These are phyloP conservation scores for Mus minutoides DNA, from an alignment of 2,797 vertebrate genomes.

Conservation along the genomic window DNA sequence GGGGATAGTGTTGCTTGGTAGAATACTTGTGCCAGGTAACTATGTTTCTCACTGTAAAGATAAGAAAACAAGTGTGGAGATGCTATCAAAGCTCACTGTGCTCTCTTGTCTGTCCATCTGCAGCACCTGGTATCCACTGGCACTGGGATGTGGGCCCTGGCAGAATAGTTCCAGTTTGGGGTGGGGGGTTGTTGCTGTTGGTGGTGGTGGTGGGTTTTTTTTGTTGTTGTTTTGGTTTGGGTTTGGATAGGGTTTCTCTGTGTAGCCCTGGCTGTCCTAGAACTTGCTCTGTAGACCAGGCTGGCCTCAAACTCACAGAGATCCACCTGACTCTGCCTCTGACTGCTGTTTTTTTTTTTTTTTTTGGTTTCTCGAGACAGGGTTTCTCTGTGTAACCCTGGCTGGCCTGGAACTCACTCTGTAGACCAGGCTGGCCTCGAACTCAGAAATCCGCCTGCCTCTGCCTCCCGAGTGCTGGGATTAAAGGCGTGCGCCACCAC, in stretches of 20 bases:
- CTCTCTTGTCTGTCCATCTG: background rate
- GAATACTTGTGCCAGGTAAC: background rate
- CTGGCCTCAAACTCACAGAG: background rate
- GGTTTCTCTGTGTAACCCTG: no score
- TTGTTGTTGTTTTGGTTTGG: background rate
- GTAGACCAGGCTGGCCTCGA: no score
- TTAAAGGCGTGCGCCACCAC: no score
- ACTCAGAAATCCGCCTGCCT: no score
- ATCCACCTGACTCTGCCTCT: background rate
- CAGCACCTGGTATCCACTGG: background rate
- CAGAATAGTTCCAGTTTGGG: background rate
- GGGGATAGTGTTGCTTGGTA: background rate
- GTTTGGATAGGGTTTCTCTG: background rate
- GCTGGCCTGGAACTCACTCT: no score
- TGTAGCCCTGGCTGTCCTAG: background rate
- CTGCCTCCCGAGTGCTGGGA: background rate
- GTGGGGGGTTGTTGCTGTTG: no score
- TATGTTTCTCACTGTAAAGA: background rate
- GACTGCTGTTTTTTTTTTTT: no score
- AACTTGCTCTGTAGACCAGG: background rate
- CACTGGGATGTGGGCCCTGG: background rate
- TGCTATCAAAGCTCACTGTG: background rate
- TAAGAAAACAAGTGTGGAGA: slow-evolving; percentile 22
- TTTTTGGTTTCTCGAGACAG: no score
- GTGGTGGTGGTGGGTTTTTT: no score